These are phyloP conservation scores for Gryon sp. DNA, from an alignment of 1,140 invertebrate genomes.

Conservation along the genomic window DNA sequence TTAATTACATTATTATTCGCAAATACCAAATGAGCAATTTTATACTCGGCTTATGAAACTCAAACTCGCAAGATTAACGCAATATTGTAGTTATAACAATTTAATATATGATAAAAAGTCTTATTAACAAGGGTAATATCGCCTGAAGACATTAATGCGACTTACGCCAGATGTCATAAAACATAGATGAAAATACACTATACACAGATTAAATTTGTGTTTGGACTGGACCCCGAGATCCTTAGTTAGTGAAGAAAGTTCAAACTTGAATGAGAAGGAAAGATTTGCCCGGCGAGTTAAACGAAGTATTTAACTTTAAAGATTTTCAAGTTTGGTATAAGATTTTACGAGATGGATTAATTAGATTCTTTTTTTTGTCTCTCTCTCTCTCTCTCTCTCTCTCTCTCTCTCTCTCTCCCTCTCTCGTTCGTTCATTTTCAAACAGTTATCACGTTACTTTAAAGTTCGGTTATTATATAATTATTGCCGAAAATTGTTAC, in stretches of 20 bases:
- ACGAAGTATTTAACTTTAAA: constrained; percentile 46
- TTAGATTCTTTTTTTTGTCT: constrained; percentile 46
- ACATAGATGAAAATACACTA: constrained; percentile 2
- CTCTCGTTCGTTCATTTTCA: too few relatives aligned
- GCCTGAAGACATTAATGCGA: background rate
- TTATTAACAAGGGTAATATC: too few relatives aligned
- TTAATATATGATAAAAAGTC: too few relatives aligned
- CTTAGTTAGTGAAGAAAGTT: constrained; percentile 24
- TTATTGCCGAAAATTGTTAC: constrained; percentile 27
- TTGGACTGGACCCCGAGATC: constrained; percentile 1
- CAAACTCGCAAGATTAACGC: too few relatives aligned
- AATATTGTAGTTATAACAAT: too few relatives aligned
- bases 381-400: too few relatives aligned
- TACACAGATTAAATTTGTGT: constrained; percentile 7
- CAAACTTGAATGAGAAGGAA: constrained; percentile 33
- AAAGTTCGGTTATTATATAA: constrained; percentile 24
- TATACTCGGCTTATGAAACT: too few relatives aligned
- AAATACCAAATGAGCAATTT: background rate
- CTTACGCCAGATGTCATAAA: background rate
- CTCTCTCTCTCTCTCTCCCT: too few relatives aligned
- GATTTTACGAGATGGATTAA: constrained; percentile 23
- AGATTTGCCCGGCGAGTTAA: constrained; percentile 34
- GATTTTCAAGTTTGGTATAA: constrained; percentile 35
- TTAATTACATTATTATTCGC: too few relatives aligned
- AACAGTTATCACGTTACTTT: constrained; percentile 18